These are phyloP conservation scores for Hedya salicella DNA, from an alignment of 2,888 invertebrate genomes.

Conservation along the genomic window DNA sequence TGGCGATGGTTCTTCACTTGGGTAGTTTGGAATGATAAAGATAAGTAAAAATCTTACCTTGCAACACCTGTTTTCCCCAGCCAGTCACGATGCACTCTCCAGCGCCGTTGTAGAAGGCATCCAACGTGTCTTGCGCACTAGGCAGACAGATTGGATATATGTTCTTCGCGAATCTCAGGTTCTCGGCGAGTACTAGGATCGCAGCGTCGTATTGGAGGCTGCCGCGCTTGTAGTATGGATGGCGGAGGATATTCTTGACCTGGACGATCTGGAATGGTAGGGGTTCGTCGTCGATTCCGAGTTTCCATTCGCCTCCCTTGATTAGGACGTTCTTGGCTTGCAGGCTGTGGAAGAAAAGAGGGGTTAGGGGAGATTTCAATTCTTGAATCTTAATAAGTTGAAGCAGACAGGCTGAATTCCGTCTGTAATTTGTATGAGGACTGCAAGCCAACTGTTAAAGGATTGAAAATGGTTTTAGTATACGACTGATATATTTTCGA, in stretches of 20 bases:
- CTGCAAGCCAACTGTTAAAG: too few relatives aligned
- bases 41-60: slow-evolving; percentile 84
- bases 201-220: slow-evolving; percentile 88
- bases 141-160: slow-evolving; percentile 91
- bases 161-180: slow-evolving; percentile 87
- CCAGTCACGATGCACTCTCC: slow-evolving; percentile 91
- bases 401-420: too few relatives aligned
- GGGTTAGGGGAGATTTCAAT: not conserved
- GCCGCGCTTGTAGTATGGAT: slow-evolving; percentile 88
- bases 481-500: too few relatives aligned
- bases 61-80: slow-evolving; percentile 92
- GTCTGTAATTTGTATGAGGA: too few relatives aligned
- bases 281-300: slow-evolving; percentile 92
- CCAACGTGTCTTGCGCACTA: slow-evolving; percentile 71
- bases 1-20: slow-evolving; percentile 88
- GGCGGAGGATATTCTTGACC: slow-evolving; percentile 88
- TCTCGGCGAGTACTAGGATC: slow-evolving; percentile 87
- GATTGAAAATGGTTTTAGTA: too few relatives aligned
- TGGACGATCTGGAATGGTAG: slow-evolving; percentile 91
- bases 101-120: slow-evolving; percentile 84
- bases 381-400: too few relatives aligned
- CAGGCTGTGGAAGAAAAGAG: slow-evolving; percentile 73
- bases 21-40: slow-evolving; percentile 91
- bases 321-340: slow-evolving; percentile 88
- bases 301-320: slow-evolving; percentile 93